Base-by-base conservation (phyloP, 2,797 vertebrate species). In the Petrocephalus sullivani region DNA sequence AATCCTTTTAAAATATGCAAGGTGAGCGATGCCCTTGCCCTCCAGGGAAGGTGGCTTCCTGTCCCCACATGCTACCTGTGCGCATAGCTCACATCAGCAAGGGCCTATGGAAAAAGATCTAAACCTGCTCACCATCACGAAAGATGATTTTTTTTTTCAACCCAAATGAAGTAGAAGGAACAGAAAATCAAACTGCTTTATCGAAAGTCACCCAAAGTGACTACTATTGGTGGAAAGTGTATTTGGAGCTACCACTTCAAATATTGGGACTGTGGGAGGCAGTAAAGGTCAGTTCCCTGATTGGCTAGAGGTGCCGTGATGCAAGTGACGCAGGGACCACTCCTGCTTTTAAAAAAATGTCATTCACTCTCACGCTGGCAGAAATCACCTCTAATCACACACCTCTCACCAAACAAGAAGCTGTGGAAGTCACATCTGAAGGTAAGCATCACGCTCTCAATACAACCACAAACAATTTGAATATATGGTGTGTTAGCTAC, bases 321-420 rank as follows among this genome's bases (percentile, higher is more conserved):
- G 10, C 49, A 71, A 87, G 81, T 93, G 92, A 92, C 78, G 91
- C 89, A 87, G 88, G 61, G 53, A 53, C 28, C 21, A 0, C 64
- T 61, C 60, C 90, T 82, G 75, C 90, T 89, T 93, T 92, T 92
- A 93, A 93, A 88, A 93, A 88, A 57, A 86, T 53, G 57, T 64
- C 90, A 5, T 86, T 87, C 21, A 28, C 46, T 84, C 51, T 71
- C 58, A 3, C 9, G n/a, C 58, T 49, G 4, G 14, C 67, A 87
- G 53, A 78, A 83, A 19, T 37, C 71, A 28, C 58, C 87, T 78
- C 85, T 67, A 12, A 4, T 89, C 87, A 81, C 89, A 87, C 61
- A 89, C 56, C 61, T 87, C 85, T 56, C 88, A 49, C 75, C 75
- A 81, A 81, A 12, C 54, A n/a, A 46, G 54, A 60, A 46, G 28